Percentiles rank a stretch among this genome's conserved stretches.
Evolutionary conservation across 1,140 invertebrate species (phyloP).

Genomic region (Gonatopus flavifemur): DNA sequence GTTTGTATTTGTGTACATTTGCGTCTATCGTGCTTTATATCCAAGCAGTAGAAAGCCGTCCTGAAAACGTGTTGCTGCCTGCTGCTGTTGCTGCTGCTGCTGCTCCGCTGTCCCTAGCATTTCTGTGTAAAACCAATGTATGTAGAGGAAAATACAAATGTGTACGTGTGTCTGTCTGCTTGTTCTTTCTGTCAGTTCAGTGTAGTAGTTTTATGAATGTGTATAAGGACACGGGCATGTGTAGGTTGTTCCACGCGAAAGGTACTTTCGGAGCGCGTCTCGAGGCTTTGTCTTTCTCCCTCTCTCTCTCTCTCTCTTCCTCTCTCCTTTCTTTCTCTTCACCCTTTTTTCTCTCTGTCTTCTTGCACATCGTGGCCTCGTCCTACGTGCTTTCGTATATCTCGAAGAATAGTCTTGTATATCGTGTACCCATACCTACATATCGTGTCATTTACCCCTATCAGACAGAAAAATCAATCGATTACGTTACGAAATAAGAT

Average conservation of each 20-base stretch:
- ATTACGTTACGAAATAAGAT: no score
- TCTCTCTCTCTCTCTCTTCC: neutral
- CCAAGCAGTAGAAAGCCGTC: constrained; percentile 17
- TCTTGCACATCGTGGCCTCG: neutral
- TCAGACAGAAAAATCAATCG: no score
- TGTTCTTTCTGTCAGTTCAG: neutral
- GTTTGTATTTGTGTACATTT: constrained; percentile 1
- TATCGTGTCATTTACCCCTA: no score
- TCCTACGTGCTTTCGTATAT: neutral
- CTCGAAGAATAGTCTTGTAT: no score
- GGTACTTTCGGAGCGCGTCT: constrained; percentile 15
- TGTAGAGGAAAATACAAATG: no score
- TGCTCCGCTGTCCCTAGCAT: neutral
- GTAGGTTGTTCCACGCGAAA: constrained; percentile 11
- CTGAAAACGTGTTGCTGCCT: neutral
- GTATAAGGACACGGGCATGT: no score
- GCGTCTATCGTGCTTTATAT: constrained; percentile 14
- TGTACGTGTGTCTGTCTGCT: neutral
- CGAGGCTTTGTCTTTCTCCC: constrained; percentile 18
- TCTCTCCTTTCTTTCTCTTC: neutral
- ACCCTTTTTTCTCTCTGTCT: neutral
- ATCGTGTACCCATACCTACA: no score
- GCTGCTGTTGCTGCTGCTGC: neutral
- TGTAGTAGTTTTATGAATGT: no score
- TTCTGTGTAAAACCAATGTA: no score